Base-by-base conservation (phyloP, 2,888 invertebrate species). In the Pterostichus madidus region DNA sequence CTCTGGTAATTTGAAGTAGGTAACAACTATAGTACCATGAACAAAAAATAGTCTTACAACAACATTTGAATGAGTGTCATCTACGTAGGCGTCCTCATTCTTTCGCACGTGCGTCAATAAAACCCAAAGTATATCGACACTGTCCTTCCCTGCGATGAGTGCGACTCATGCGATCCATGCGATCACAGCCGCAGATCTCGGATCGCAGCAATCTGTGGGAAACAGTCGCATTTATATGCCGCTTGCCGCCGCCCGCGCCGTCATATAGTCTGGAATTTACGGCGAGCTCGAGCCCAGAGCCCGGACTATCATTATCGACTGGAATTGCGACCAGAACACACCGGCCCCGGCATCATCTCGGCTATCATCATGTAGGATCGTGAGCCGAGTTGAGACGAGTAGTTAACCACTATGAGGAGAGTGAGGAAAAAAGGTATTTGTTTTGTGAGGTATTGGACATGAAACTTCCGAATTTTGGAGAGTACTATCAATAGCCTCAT, bases 211-310 rank as follows among this genome's bases (percentile, higher is more conserved):
- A 77, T 64, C 80, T 80, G 64, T 80, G 80, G 80, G 80, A 80
- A 80, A 80, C 68, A 68, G 31, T 68, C 56, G 77, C 77, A 77
- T 77, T 77, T 77, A 77, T 24, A 56, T 77, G 56, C 56, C n/a
- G 32, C 56, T 15, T 10, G 56, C 56, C 56, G 77, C 53, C 52
- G 80, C 49, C 80, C 17, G 15, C 32, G 49, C 49, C 68, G 68
- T 80, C 80, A 80, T 80, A 80, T 80, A 80, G 31, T 68, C 46
- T 49, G 52, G 35, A 80, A 68, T 80, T 80, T 80, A 80, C 80
- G 35, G 46, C 78, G 32, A 61, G 61, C 75, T 49, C 13, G 49
- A 56, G 17, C 17, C 15, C 56, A 5, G 56, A 56, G 24, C 56
- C 35, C 56, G 77, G 56, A 77, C 77, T 77, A 77, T 77, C 77